Evolutionary conservation across 1,140 invertebrate species (phyloP).

Genomic region (Drosophila paulistorum): DNA sequence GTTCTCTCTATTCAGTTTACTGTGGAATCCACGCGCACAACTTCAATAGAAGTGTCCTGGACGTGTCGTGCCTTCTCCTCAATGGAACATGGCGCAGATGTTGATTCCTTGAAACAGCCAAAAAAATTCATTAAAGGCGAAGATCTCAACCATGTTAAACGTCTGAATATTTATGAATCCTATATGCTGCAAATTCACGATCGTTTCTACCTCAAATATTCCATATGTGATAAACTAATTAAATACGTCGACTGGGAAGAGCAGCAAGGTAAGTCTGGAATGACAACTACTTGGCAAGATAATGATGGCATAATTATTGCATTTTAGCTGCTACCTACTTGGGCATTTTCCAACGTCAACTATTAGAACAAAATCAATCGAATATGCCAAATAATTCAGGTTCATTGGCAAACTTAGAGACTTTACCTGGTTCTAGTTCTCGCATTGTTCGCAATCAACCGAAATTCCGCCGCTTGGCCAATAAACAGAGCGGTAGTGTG

Average conservation of each 20-base stretch:
- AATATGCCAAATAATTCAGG: slow-evolving; percentile 26
- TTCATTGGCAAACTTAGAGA: slow-evolving; percentile 16
- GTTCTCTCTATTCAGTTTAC: slow-evolving; percentile 83
- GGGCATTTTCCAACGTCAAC: slow-evolving; percentile 48
- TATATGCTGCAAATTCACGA: slow-evolving; percentile 95
- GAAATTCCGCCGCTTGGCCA: slow-evolving; percentile 47
- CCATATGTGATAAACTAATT: slow-evolving; percentile 84
- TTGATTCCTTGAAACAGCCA: slow-evolving; percentile 86
- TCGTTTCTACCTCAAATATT: slow-evolving; percentile 87
- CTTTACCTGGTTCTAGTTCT: slow-evolving; percentile 44
- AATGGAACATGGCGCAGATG: slow-evolving; percentile 76
- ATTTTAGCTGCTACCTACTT: slow-evolving; percentile 42
- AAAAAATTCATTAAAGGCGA: slow-evolving; percentile 88
- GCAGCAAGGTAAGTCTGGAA: slow-evolving; percentile 83
- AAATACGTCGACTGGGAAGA: slow-evolving; percentile 85
- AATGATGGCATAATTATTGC: neutral
- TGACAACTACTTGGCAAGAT: neutral
- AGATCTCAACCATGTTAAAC: slow-evolving; percentile 89
- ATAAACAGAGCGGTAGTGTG: slow-evolving; percentile 28
- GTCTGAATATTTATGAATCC: slow-evolving; percentile 94
- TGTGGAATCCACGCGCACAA: slow-evolving; percentile 85
- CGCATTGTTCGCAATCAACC: slow-evolving; percentile 31
- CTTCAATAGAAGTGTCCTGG: slow-evolving; percentile 90
- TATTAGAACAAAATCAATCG: slow-evolving; percentile 24
- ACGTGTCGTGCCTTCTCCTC: slow-evolving; percentile 90